These are phyloP conservation scores for Maniola hyperantus DNA, from an alignment of 2,888 invertebrate genomes.

Conservation along the genomic window DNA sequence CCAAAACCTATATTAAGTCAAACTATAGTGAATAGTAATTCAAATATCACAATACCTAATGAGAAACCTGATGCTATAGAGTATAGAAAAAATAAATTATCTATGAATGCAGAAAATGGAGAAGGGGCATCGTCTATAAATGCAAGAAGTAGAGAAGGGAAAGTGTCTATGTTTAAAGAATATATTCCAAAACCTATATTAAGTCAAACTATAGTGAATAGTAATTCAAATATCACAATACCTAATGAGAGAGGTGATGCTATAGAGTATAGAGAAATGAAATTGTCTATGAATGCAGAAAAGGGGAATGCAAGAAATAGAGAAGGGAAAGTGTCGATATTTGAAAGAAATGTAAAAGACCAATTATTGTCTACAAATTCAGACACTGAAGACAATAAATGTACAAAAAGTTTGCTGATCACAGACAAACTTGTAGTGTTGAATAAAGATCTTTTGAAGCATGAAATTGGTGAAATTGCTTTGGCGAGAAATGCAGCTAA, in stretches of 20 bases:
- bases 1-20: background rate
- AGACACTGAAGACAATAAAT: background rate
- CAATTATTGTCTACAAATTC: background rate
- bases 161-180: too few relatives aligned
- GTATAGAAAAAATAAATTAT: background rate
- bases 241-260: too few relatives aligned
- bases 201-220: background rate
- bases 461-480: constrained; percentile 2
- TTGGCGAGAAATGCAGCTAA: background rate
- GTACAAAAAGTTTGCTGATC: background rate
- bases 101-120: background rate
- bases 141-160: background rate
- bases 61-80: background rate
- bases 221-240: background rate
- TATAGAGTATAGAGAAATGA: background rate
- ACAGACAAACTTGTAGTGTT: background rate
- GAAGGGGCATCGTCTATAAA: too few relatives aligned
- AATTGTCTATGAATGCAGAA: background rate
- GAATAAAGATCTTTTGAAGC: background rate
- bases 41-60: too few relatives aligned
- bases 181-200: background rate
- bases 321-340: background rate
- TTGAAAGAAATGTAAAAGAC: too few relatives aligned
- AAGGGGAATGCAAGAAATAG: background rate
- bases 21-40: background rate